Evolutionary conservation across 92 coral and sea anemone genomes (phyloP).

Genomic region (Epizoanthus scotinus): DNA sequence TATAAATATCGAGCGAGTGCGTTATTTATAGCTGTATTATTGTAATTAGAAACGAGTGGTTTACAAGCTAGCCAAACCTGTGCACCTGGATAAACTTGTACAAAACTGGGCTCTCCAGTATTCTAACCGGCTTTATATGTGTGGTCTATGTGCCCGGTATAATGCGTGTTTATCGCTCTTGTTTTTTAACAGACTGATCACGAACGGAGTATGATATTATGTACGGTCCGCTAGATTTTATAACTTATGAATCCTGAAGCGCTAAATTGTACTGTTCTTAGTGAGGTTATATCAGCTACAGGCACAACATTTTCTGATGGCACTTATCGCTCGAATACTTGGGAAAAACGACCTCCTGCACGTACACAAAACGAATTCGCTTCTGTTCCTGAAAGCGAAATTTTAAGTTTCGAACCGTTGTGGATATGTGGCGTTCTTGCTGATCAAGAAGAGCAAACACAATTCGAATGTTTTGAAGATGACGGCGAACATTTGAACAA

Average conservation of each 20-base stretch:
- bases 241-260: constrained; percentile 9
- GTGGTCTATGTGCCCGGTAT: too few species aligned
- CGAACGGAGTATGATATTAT: too few species aligned
- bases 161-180: too few species aligned
- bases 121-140: constrained; percentile 5
- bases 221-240: neutral
- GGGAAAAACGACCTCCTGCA: neutral
- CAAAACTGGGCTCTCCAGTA: constrained; percentile 18
- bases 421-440: neutral
- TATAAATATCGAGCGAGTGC: too few species aligned
- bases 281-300: constrained; percentile 22
- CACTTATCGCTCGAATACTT: too few species aligned
- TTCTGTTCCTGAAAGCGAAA: constrained; percentile 18
- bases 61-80: too few species aligned
- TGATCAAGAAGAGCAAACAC: neutral
- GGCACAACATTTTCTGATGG: neutral
- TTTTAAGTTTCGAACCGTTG: constrained; percentile 16
- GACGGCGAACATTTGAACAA: constrained; percentile 9
- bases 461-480: neutral
- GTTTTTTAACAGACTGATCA: too few species aligned
- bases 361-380: neutral
- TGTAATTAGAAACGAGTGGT: too few species aligned
- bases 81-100: neutral
- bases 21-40: too few species aligned
- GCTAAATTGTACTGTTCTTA: neutral